Conservation (phyloP, 2,888 invertebrate genomes). For the Dorcus parallelipipedus region DNA sequence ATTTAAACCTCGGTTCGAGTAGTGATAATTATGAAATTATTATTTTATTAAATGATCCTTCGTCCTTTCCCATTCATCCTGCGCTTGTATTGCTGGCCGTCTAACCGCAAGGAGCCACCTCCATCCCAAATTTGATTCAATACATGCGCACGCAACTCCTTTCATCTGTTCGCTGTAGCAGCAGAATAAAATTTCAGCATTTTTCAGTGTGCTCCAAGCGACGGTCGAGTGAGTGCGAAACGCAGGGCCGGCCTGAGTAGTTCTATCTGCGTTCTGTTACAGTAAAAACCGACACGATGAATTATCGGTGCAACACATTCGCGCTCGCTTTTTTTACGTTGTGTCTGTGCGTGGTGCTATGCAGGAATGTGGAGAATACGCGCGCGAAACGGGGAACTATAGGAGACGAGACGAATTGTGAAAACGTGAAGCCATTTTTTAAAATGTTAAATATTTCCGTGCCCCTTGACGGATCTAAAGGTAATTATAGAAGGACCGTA, state of each 20-base stretch:
- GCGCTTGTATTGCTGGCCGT: too few relatives aligned
- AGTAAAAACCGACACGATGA: neutral
- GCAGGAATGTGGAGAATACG: constrained; percentile 9
- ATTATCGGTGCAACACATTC: constrained; percentile 4
- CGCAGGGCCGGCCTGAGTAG: neutral
- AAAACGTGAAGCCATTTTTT: constrained; percentile 4
- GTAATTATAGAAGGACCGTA: neutral
- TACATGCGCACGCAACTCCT: neutral
- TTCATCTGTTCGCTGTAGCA: neutral
- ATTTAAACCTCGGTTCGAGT: too few relatives aligned
- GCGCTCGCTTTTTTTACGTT: constrained; percentile 6
- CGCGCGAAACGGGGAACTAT: constrained; percentile 2
- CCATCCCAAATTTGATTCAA: neutral
- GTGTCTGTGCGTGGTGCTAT: constrained; percentile 14
- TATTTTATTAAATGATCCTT: too few relatives aligned
- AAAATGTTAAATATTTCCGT: constrained; percentile 6
- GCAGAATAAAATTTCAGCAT: constrained; percentile 1
- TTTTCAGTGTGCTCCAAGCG: constrained; percentile 11
- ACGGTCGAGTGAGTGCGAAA: constrained; percentile 3
- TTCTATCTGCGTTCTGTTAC: constrained; percentile 8
- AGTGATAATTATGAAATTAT: too few relatives aligned
- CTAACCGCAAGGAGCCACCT: too few relatives aligned
- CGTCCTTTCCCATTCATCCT: too few relatives aligned
- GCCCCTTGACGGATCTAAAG: constrained; percentile 9
- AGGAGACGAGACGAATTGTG: constrained; percentile 1